Conservation (phyloP, 2,113 vertebrate species). For the Anolis carolinensis region DNA sequence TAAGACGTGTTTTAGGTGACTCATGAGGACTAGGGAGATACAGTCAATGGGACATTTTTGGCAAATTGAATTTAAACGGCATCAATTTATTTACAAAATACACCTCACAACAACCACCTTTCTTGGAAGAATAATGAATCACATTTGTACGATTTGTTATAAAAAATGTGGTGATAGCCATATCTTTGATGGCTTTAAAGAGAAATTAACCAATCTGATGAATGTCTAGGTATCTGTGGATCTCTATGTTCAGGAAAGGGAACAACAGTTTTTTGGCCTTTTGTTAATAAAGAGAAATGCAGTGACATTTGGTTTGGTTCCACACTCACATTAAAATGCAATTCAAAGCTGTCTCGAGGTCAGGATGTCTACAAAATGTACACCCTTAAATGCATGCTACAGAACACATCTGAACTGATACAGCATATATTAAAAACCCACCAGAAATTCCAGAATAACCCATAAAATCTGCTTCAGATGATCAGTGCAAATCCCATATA, state of each 20-base stretch:
- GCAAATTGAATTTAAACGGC: background rate
- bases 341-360: no score
- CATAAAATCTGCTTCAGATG: no score
- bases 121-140: background rate
- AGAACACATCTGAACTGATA: no score
- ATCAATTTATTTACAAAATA: background rate
- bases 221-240: background rate
- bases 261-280: background rate
- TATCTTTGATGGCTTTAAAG: background rate
- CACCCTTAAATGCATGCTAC: no score
- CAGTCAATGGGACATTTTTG: background rate
- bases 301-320: no score
- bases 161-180: no score
- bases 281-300: no score
- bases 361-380: no score
- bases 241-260: background rate
- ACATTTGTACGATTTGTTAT: background rate
- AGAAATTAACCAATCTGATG: background rate
- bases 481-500: no score
- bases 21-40: background rate
- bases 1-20: background rate
- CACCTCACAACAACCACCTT: background rate
- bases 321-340: no score
- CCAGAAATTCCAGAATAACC: no score
- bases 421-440: no score